Evolutionary conservation across 2,888 invertebrate genomes (phyloP), one percentile per base, ranked within the genome.

Genomic region (Synanthedon formicaeformis): DNA sequence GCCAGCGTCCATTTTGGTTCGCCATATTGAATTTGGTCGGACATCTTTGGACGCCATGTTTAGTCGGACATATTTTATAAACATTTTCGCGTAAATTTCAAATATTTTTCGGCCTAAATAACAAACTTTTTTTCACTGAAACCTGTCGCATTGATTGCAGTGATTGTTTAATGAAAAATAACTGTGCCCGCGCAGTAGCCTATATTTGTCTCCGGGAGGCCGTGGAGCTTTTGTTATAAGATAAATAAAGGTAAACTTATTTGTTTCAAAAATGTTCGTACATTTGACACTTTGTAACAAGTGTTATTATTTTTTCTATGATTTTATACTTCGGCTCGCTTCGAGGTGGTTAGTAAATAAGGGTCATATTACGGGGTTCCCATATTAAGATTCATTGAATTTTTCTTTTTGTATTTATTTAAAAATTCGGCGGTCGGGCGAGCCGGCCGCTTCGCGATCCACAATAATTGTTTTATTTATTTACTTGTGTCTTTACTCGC

Each of bases 1-100:
- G 23, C 49, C 54, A 81, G 88, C 86, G 86, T 88, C 88, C 88
- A 88, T 88, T 85, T 88, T 88, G 84, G 81, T 74, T 80, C 87
- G 88, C 88, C 88, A 88, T 88, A 86, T 87, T 87, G 86, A 86
- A 88, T 88, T 87, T 88, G 83, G 88, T 88, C 89, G 87, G 89
- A 90, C 90, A 90, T 90, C 87, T 90, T 90, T 88, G 88, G 89
- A 89, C 90, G 91, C 91, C 91, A 91, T 91, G 90, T 91, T 91
- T 90, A 90, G 89, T 89, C 91, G 89, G 91, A 91, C 91, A 91
- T 91, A 90, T 91, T 91, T 91, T 90, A 91, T 91, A 91, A 91
- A 91, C 90, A 91, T 88, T 88, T 88, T 88, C 86, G 84, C 84
- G 84, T 88, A 88, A 88, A 80, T 88, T 89, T 88, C 84, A 88